Evolutionary conservation across 2,797 vertebrate species (phyloP).

Genomic region (Sciurus carolinensis): DNA sequence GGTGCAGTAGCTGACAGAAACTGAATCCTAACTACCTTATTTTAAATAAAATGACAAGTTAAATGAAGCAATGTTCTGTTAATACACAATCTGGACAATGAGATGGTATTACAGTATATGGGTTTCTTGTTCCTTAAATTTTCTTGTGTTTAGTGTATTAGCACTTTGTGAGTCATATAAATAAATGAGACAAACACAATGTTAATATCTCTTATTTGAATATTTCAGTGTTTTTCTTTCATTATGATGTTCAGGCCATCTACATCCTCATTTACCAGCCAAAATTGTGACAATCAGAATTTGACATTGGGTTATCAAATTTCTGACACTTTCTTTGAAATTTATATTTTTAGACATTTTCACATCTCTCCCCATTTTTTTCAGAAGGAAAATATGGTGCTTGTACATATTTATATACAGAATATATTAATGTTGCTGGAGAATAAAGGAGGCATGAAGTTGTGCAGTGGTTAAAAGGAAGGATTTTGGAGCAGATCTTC

Average conservation of each 20-base stretch:
- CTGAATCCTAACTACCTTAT: slow-evolving; percentile 74
- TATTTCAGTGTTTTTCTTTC: slow-evolving; percentile 66
- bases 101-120: not conserved
- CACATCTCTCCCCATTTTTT: not conserved
- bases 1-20: slow-evolving; percentile 63
- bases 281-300: slow-evolving; percentile 63
- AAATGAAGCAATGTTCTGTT: slow-evolving; percentile 76
- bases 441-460: not conserved
- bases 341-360: slow-evolving; percentile 40
- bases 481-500: not conserved
- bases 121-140: not conserved
- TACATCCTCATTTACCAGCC: slow-evolving; percentile 52
- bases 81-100: slow-evolving; percentile 10
- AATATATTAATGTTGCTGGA: not conserved
- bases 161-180: slow-evolving; percentile 40
- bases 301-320: not conserved
- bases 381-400: not conserved
- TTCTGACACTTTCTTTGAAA: slow-evolving; percentile 13
- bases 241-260: slow-evolving; percentile 43
- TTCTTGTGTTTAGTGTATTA: slow-evolving; percentile 51
- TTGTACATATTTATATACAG: slow-evolving; percentile 21
- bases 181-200: slow-evolving; percentile 31
- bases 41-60: slow-evolving; percentile 82
- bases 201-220: slow-evolving; percentile 15
- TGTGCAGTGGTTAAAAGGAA: not conserved